Evolutionary conservation across 2,888 invertebrate species (phyloP).

Genomic region (Caenorhabditis drosophilae): DNA sequence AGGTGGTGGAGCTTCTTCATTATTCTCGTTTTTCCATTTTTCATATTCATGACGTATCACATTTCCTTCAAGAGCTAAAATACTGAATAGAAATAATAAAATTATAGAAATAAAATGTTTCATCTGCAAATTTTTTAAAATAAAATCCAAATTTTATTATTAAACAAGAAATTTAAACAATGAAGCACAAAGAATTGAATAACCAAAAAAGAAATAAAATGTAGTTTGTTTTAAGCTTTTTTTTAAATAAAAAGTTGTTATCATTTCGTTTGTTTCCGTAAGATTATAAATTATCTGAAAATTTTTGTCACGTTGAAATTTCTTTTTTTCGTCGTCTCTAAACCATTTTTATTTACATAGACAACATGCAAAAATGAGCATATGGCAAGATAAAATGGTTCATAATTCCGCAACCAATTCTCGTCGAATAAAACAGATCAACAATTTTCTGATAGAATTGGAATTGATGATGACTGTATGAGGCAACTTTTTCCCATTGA

Average conservation of each 20-base stretch:
- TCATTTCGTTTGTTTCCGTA: background rate
- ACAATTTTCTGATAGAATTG: slow-evolving; percentile 60
- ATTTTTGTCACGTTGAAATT: no score
- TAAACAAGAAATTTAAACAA: no score
- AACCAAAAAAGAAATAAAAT: no score
- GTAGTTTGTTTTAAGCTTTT: no score
- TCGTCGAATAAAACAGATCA: slow-evolving; percentile 51
- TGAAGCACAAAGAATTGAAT: background rate
- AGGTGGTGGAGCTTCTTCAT: slow-evolving; percentile 16
- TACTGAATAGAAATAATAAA: no score
- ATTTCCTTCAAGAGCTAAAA: no score
- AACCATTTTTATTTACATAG: slow-evolving; percentile 40
- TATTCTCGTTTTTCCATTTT: slow-evolving; percentile 20
- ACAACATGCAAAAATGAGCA: slow-evolving; percentile 67
- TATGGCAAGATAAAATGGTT: slow-evolving; percentile 63
- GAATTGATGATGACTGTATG: slow-evolving; percentile 61
- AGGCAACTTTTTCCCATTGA: slow-evolving; percentile 34
- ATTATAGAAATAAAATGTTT: slow-evolving; percentile 18
- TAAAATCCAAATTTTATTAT: no score
- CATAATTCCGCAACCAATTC: slow-evolving; percentile 50
- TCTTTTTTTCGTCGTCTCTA: no score
- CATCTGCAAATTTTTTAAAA: slow-evolving; percentile 12
- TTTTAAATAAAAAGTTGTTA: slow-evolving; percentile 1
- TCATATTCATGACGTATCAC: slow-evolving; percentile 24
- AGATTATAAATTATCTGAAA: no score